A percentile compares a stretch with the other conserved stretches of the same genome.
phyloP scores from a whole-genome alignment of 1,140 invertebrate genomes.

The Drosophila pachea region DNA sequence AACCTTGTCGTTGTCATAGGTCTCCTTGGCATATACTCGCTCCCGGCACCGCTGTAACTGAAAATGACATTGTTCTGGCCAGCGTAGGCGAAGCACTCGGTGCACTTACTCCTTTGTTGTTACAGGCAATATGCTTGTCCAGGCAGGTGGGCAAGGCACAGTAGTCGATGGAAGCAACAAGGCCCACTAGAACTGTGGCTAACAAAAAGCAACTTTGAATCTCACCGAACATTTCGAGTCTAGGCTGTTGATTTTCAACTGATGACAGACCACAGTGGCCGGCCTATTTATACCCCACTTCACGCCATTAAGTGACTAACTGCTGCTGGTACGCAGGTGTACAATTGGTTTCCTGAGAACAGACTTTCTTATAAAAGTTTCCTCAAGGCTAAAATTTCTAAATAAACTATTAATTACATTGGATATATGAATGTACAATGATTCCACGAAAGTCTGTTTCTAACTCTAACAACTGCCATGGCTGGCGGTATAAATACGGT shows the following conservation, averaged over 20 bases:
- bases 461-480: not conserved
- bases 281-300: not conserved
- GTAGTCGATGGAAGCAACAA: slow-evolving; percentile 39
- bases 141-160: slow-evolving; percentile 61
- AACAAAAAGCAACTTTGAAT: slow-evolving; percentile 6
- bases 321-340: not conserved
- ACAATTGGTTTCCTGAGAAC: not conserved
- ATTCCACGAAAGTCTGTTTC: not conserved
- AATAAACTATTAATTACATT: too few relatives aligned
- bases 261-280: not conserved
- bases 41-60: slow-evolving; percentile 53
- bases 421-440: too few relatives aligned
- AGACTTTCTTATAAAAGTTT: not conserved
- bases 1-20: slow-evolving; percentile 65
- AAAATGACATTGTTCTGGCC: slow-evolving; percentile 69
- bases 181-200: not conserved
- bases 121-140: slow-evolving; percentile 66
- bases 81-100: slow-evolving; percentile 62
- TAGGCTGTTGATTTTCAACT: not conserved
- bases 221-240: not conserved
- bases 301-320: not conserved
- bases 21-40: slow-evolving; percentile 63
- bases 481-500: not conserved
- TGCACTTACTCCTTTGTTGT: slow-evolving; percentile 68
- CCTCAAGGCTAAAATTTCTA: not conserved